Evolutionary conservation across 2,888 invertebrate genomes (phyloP).

Genomic region (Pseudococcus viburni): DNA sequence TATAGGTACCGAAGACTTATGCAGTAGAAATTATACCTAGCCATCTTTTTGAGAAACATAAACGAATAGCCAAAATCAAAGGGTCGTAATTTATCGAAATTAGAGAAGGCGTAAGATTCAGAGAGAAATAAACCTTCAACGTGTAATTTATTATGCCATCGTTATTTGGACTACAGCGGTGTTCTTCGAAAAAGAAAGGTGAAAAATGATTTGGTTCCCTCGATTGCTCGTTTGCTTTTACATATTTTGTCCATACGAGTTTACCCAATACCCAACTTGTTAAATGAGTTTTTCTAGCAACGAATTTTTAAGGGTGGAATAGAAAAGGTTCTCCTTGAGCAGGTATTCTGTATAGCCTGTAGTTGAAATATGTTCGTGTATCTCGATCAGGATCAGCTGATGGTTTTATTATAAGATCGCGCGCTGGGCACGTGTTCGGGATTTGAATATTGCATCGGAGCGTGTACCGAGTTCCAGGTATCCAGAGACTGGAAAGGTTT

Average conservation of each 20-base stretch:
- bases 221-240: background rate
- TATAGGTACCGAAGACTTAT: background rate
- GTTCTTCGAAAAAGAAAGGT: background rate
- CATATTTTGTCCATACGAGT: background rate
- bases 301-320: background rate
- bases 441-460: conserved; percentile 29
- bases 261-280: background rate
- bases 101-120: conserved; percentile 15
- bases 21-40: background rate
- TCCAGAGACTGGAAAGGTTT: conserved; percentile 10
- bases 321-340: conserved; percentile 14
- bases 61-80: conserved; percentile 18
- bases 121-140: conserved; percentile 35
- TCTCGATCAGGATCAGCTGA: conserved; percentile 14
- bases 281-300: background rate
- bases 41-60: background rate
- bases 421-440: conserved; percentile 34
- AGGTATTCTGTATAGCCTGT: background rate
- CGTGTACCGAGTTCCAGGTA: conserved; percentile 28
- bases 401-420: conserved; percentile 16
- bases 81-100: conserved; percentile 31
- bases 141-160: conserved; percentile 26
- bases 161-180: conserved; percentile 18
- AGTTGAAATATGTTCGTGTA: background rate
- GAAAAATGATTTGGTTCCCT: conserved; percentile 9